phyloP scores from a whole-genome alignment of 2,113 vertebrate species.

The Illadopsis cleaveri region DNA sequence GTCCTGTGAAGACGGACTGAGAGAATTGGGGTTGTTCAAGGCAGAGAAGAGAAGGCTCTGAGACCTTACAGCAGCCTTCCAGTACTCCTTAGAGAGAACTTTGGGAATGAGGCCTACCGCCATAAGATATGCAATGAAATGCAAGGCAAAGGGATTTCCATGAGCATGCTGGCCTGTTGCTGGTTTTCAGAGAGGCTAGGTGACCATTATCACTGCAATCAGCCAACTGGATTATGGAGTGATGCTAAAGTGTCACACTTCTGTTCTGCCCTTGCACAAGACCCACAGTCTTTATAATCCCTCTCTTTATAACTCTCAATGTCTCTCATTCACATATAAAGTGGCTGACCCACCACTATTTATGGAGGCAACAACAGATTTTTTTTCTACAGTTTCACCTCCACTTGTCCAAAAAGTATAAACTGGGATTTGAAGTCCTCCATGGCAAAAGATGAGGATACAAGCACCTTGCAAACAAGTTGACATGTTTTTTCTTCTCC shows the following conservation, averaged over 20 bases:
- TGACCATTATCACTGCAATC: not conserved
- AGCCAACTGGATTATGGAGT: not conserved
- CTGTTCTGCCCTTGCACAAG: not conserved
- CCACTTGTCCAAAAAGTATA: not conserved
- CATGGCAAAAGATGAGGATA: not conserved
- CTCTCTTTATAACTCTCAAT: not conserved
- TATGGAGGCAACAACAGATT: not conserved
- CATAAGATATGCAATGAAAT: not conserved
- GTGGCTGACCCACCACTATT: not conserved
- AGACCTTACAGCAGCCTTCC: not conserved
- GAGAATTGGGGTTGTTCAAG: not conserved
- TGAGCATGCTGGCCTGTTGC: not conserved
- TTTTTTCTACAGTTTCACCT: not conserved
- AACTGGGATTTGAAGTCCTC: not conserved
- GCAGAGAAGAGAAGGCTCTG: not conserved
- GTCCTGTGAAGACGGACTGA: not conserved
- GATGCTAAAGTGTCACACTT: not conserved
- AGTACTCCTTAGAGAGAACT: not conserved
- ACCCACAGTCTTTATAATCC: not conserved
- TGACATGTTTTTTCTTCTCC: not conserved
- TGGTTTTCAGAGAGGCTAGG: not conserved
- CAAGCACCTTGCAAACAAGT: not conserved
- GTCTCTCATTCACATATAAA: not conserved
- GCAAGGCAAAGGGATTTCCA: not conserved
- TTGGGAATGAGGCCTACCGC: not conserved